Conservation (phyloP, 2,113 vertebrate species). For the Albula glossodonta region DNA sequence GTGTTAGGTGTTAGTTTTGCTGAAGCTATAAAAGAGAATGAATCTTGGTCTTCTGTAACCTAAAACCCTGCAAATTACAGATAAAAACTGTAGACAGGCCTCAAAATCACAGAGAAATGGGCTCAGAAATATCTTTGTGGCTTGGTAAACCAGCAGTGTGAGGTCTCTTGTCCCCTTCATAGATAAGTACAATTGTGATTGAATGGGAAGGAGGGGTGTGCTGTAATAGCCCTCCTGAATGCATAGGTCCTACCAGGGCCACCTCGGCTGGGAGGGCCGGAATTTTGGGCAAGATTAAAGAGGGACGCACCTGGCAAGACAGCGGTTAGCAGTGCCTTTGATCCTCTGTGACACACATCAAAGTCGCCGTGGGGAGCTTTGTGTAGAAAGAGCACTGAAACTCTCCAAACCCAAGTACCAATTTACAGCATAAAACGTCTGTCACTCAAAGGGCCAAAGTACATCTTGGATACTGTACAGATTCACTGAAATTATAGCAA, state of each 20-base stretch:
- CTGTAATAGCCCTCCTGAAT: background rate
- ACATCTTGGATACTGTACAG: conserved; percentile 31
- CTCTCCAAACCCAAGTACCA: conserved; percentile 49
- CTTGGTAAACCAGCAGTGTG: background rate
- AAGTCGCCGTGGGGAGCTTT: conserved; percentile 53
- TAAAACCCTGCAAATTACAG: background rate
- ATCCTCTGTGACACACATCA: conserved; percentile 61
- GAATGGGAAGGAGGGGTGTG: background rate
- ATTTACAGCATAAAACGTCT: conserved; percentile 51
- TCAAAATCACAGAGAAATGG: background rate
- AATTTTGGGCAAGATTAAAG: conserved; percentile 61
- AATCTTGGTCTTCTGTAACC: too few relatives aligned
- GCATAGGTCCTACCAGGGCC: background rate
- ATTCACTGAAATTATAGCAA: conserved; percentile 48
- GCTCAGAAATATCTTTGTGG: background rate
- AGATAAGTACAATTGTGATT: background rate
- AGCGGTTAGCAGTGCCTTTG: conserved; percentile 54
- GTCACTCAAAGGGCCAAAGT: conserved; percentile 31
- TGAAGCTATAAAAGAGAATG: too few relatives aligned
- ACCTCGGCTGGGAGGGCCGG: conserved; percentile 21
- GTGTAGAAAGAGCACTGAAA: conserved; percentile 21
- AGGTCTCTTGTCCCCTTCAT: background rate
- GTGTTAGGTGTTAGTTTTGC: too few relatives aligned
- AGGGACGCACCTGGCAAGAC: conserved; percentile 54
- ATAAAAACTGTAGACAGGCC: background rate